Evolutionary conservation across 2,113 vertebrate genomes (phyloP).

Genomic region (Siniperca chuatsi): DNA sequence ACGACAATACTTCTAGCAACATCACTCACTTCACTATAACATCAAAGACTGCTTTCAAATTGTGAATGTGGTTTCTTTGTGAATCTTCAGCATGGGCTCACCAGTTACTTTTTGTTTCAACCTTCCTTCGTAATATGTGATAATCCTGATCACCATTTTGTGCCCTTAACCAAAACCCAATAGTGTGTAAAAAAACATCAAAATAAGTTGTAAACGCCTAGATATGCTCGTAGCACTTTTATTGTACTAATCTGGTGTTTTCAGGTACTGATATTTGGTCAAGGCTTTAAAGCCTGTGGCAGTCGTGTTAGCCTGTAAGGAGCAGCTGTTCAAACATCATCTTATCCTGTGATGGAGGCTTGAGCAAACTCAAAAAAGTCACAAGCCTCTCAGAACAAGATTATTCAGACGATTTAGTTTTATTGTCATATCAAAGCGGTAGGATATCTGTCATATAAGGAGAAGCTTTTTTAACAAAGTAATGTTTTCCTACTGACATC

Average conservation of each 20-base stretch:
- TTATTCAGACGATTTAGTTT: neutral
- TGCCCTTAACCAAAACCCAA: neutral
- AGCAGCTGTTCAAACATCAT: constrained; percentile 50
- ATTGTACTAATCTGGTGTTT: neutral
- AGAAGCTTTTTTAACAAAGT: neutral
- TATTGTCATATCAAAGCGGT: neutral
- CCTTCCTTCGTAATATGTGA: neutral
- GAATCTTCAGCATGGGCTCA: neutral
- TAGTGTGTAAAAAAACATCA: neutral
- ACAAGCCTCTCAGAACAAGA: neutral
- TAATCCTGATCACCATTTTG: neutral
- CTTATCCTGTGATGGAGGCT: neutral
- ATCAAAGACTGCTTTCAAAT: neutral
- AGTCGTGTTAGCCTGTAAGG: neutral
- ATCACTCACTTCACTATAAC: neutral
- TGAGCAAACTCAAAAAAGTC: neutral
- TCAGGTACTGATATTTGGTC: neutral
- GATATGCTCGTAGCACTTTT: neutral
- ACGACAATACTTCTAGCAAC: neutral
- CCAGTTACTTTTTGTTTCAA: neutral
- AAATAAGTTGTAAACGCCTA: neutral
- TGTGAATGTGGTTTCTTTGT: neutral
- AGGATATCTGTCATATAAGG: no score
- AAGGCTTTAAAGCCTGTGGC: neutral
- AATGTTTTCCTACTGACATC: neutral